Evolutionary conservation across 2,113 vertebrate genomes (phyloP).

Genomic region (Electrona antarctica): DNA sequence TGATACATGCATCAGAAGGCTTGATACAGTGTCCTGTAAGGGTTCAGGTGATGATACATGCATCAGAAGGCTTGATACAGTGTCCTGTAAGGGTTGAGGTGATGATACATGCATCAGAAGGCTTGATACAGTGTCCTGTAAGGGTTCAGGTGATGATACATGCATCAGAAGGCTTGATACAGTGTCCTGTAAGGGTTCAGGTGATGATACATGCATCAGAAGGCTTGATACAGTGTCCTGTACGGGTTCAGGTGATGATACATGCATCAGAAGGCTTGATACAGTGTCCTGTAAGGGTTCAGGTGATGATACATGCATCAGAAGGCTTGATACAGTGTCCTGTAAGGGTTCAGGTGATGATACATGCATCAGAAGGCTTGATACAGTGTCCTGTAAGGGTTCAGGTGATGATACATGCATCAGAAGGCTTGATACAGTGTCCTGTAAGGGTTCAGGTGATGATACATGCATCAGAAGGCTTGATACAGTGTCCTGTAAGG

Average conservation of each 20-base stretch:
- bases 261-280: constrained; percentile 71
- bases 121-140: constrained; percentile 83
- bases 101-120: constrained; percentile 55
- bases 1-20: constrained; percentile 59
- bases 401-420: background rate
- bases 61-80: constrained; percentile 78
- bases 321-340: constrained; percentile 86
- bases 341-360: constrained; percentile 48
- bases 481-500: constrained; percentile 82
- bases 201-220: background rate
- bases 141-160: background rate
- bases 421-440: constrained; percentile 83
- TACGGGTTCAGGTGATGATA: background rate
- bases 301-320: background rate
- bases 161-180: constrained; percentile 77
- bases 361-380: constrained; percentile 68
- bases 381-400: constrained; percentile 81
- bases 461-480: constrained; percentile 62
- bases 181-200: constrained; percentile 78
- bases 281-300: constrained; percentile 80
- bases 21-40: constrained; percentile 83
- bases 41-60: background rate
- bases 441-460: constrained; percentile 69
- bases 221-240: constrained; percentile 86
- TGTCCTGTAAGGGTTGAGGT: constrained; percentile 76